Evolutionary conservation across 2,888 invertebrate species (phyloP), one percentile per base, ranked within the genome.

Genomic region (Patella ulyssiponensis): DNA sequence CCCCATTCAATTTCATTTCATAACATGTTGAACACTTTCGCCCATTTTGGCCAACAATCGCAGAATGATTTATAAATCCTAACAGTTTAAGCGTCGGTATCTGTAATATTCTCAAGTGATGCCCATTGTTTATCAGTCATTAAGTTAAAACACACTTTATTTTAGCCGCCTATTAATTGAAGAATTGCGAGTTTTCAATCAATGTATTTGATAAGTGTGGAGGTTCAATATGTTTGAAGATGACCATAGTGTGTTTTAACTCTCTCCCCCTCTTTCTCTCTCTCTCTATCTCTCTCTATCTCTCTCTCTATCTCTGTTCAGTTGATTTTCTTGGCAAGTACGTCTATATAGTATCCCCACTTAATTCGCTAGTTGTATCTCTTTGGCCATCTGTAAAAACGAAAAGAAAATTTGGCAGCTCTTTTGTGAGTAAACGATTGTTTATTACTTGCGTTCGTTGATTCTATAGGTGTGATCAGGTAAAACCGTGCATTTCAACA

Each of bases 241-340:
- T 44, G 44, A 44, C 44, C 44, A 9, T 7, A 33, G 33, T 5
- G 5, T 5, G 33, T 33, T 33, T 33, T 33, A 33, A 33, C 74
- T 74, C 54, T 64, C 54, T 74, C 27, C 58, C 54, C 58, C 27
- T 58, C 74, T 74, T 27, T 74, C 17, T 64, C 23, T 78, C 44
- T 52, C 58, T 51, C 3, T 75, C 44, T 23, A 5, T 53, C 11
- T 51, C 5, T 73, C 52, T 53, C 5, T 76, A 76, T 58, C 75
- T 70, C 69, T 76, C 72, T 69, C 78, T 72, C 15, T 79, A 78
- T 17, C 53, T 52, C 33, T 75, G 56, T n/a, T 79, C 73, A 2
- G 58, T 20, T 72, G 44, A 20, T 20, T 64, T 53, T 76, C 44
- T 72, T 23, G 56, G n/a, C 73, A n/a, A n/a, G 20, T 9, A 20